Conservation (phyloP, 2,888 invertebrate genomes). For the Drosophila phalerata region DNA sequence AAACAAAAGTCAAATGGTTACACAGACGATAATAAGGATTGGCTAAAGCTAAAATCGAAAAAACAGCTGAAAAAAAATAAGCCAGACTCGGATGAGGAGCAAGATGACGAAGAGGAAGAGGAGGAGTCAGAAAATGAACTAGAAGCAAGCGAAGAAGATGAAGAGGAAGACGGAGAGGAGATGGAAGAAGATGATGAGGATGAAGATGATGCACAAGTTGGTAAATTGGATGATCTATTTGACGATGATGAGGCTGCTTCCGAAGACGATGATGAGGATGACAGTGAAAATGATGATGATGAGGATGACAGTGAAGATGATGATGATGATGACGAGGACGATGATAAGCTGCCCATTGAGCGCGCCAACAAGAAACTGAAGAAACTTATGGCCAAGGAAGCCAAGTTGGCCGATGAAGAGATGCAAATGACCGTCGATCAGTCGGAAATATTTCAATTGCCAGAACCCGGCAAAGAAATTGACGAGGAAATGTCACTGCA, state of each 20-base stretch:
- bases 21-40: conserved; percentile 90
- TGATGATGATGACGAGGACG: conserved; percentile 86
- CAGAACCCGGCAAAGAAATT: conserved; percentile 91
- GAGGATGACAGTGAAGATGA: conserved; percentile 82
- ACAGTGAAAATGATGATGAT: conserved; percentile 55
- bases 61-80: conserved; percentile 63
- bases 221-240: conserved; percentile 81
- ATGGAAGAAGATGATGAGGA: conserved; percentile 67
- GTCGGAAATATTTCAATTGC: conserved; percentile 92
- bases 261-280: conserved; percentile 77
- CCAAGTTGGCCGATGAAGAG: conserved; percentile 92
- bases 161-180: conserved; percentile 57
- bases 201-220: conserved; percentile 72
- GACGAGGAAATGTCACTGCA: conserved; percentile 91
- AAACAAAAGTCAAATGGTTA: conserved; percentile 86
- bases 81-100: conserved; percentile 28
- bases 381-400: conserved; percentile 89
- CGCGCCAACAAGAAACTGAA: conserved; percentile 92
- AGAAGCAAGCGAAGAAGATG: conserved; percentile 41
- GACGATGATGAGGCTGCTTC: conserved; percentile 57
- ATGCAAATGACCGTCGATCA: conserved; percentile 92
- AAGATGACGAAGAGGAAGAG: conserved; percentile 38
- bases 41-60: conserved; percentile 88
- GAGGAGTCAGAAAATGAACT: conserved; percentile 69
- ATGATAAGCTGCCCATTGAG: conserved; percentile 94